Evolutionary conservation across 2,797 vertebrate species (phyloP).

Genomic region (Furcifer pardalis): DNA sequence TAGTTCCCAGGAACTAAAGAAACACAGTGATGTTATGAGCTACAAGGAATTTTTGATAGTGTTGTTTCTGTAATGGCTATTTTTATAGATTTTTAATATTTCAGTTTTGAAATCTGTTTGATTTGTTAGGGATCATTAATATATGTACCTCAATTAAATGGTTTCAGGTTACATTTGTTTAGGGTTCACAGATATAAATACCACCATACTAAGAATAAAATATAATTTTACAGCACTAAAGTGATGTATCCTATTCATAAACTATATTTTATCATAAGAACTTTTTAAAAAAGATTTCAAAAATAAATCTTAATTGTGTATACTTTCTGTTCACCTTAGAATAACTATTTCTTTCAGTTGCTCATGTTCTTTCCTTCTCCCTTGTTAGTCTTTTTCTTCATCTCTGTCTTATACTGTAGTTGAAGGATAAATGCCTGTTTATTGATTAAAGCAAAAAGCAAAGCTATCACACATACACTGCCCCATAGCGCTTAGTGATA

Average conservation of each 20-base stretch:
- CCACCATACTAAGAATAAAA: rapidly evolving
- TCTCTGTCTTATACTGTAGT: background rate
- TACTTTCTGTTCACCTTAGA: rapidly evolving
- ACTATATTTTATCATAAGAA: background rate
- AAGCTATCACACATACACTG: too few species aligned
- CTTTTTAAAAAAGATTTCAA: background rate
- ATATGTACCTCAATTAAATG: rapidly evolving
- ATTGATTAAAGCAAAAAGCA: too few species aligned
- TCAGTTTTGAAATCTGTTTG: background rate
- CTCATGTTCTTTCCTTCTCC: background rate
- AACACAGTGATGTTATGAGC: constrained; percentile 28
- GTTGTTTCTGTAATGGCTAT: background rate
- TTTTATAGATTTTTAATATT: background rate
- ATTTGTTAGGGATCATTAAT: background rate
- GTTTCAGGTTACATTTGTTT: background rate
- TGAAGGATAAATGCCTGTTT: too few species aligned
- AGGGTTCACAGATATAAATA: rapidly evolving
- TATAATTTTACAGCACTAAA: background rate
- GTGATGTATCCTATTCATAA: background rate
- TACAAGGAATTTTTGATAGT: background rate
- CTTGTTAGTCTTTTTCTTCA: background rate
- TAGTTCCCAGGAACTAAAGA: constrained; percentile 44
- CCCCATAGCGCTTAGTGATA: too few species aligned
- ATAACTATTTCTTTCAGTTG: background rate
- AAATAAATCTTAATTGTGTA: background rate